Conservation (phyloP, 2,113 vertebrate species). For the Paedocypris sp. region DNA sequence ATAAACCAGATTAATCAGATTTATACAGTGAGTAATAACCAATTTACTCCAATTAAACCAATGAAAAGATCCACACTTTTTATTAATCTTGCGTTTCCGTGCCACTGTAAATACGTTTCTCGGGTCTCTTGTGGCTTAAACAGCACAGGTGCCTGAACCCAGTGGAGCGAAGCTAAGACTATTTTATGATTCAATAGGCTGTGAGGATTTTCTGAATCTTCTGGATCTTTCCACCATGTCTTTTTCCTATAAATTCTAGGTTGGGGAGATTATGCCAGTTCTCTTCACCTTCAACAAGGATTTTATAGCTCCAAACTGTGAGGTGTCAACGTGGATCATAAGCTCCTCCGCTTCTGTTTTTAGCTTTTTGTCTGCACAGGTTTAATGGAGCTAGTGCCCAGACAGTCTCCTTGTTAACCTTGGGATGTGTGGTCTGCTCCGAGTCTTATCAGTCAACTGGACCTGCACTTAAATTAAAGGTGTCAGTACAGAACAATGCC, state of each 20-base stretch:
- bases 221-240: background rate
- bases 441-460: constrained; percentile 11
- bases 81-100: too few relatives aligned
- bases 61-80: too few relatives aligned
- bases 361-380: background rate
- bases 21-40: too few relatives aligned
- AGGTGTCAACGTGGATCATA: background rate
- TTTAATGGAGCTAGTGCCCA: background rate
- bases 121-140: too few relatives aligned
- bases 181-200: background rate
- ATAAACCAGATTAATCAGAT: too few relatives aligned
- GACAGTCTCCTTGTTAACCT: background rate
- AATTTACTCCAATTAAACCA: too few relatives aligned
- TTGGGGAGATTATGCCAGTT: background rate
- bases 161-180: background rate
- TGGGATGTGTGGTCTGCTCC: constrained; percentile 18
- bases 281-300: background rate
- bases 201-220: background rate
- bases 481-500: constrained; percentile 47
- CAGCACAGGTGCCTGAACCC: background rate
- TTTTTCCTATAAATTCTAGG: background rate
- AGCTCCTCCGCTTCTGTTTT: background rate
- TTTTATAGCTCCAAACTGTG: background rate
- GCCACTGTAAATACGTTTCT: too few relatives aligned
- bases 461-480: constrained; percentile 16